phyloP scores from a whole-genome alignment of 2,797 vertebrate genomes.

The Hippoglossus hippoglossus region DNA sequence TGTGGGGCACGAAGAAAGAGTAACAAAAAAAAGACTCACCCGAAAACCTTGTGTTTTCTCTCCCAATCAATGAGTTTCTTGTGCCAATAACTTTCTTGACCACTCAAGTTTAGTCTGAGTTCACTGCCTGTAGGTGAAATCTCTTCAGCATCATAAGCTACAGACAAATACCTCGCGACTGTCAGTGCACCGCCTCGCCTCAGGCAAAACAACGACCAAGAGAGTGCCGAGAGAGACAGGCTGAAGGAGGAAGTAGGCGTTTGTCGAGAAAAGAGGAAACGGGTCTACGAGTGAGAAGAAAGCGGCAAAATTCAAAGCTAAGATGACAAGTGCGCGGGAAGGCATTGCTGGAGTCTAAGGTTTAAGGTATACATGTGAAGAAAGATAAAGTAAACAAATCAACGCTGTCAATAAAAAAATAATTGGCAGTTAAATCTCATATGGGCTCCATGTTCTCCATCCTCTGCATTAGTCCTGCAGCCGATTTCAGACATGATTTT shows the following conservation, averaged over 20 bases:
- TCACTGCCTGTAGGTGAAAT: conserved; percentile 25
- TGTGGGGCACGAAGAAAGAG: conserved; percentile 39
- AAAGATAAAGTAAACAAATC: background rate
- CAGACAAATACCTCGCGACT: conserved; percentile 48
- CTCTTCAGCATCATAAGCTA: conserved; percentile 52
- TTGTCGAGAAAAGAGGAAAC: conserved; percentile 82
- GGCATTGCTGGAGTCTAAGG: background rate
- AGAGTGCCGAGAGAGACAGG: conserved; percentile 58
- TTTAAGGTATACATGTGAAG: background rate
- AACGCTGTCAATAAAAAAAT: no score
- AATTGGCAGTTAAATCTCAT: no score
- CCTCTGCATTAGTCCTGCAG: no score
- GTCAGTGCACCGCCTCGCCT: conserved; percentile 46
- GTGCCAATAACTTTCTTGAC: background rate
- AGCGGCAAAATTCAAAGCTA: conserved; percentile 74
- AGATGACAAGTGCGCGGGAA: conserved; percentile 8
- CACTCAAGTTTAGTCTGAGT: conserved; percentile 6
- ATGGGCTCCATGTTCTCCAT: no score
- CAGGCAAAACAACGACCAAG: conserved; percentile 43
- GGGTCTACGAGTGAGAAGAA: conserved; percentile 56
- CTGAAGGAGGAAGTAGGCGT: conserved; percentile 87
- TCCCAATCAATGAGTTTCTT: conserved; percentile 35
- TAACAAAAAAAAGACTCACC: conserved; percentile 72
- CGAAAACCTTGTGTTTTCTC: conserved; percentile 50
- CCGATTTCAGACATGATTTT: no score